A percentile compares a stretch with the other conserved stretches of the same genome.
Evolutionary conservation across 1,140 invertebrate genomes (phyloP).

Genomic region (Zaprionus kolodkinae): DNA sequence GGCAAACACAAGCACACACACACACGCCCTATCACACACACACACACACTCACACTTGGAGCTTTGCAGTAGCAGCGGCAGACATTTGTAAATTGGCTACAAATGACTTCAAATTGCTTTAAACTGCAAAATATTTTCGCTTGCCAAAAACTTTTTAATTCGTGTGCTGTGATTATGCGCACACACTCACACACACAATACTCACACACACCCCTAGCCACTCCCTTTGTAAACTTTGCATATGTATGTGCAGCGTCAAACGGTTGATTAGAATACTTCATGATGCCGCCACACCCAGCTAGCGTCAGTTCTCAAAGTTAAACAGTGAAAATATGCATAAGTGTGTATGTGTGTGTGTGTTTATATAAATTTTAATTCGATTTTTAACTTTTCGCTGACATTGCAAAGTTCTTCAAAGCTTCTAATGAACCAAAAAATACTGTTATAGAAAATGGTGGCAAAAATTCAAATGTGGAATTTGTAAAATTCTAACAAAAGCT

Average conservation of each 20-base stretch:
- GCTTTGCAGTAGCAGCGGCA: constrained; percentile 22
- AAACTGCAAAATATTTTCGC: constrained; percentile 81
- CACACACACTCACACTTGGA: constrained; percentile 11
- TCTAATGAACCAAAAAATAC: constrained; percentile 32
- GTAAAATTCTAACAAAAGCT: neutral
- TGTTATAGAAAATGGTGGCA: neutral
- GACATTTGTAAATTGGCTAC: constrained; percentile 81
- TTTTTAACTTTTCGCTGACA: constrained; percentile 42
- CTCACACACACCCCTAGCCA: too few species aligned
- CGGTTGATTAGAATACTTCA: constrained; percentile 70
- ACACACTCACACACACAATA: constrained; percentile 4
- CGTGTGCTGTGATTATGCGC: constrained; percentile 76
- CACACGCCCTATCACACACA: constrained; percentile 34
- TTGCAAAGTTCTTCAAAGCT: constrained; percentile 27
- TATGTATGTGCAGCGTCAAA: constrained; percentile 43
- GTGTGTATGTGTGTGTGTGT: neutral
- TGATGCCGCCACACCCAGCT: neutral
- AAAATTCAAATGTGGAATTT: neutral
- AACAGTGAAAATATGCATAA: constrained; percentile 35
- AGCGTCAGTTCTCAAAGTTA: constrained; percentile 25
- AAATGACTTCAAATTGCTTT: constrained; percentile 83
- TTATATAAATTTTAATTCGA: constrained; percentile 27
- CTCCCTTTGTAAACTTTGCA: constrained; percentile 18
- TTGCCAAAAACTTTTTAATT: constrained; percentile 76
- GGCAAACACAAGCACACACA: constrained; percentile 11